phyloP scores from a whole-genome alignment of 2,797 vertebrate species.

The Poeciliopsis paucimaculata region DNA sequence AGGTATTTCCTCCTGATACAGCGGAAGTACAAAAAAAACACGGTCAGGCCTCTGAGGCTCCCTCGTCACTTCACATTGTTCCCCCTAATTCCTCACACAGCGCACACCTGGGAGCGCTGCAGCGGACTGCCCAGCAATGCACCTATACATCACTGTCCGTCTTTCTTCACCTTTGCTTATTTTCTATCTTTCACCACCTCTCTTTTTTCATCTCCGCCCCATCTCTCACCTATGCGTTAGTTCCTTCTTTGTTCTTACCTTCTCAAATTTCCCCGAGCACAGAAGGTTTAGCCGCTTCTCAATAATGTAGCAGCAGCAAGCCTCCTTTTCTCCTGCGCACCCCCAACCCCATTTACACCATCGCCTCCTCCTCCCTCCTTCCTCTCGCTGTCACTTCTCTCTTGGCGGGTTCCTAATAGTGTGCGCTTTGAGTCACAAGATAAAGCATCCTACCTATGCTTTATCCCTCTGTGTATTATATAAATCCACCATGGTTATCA shows the following conservation, averaged over 20 bases:
- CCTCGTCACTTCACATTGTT: slow-evolving; percentile 66
- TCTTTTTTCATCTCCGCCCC: slow-evolving; percentile 39
- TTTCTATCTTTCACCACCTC: slow-evolving; percentile 48
- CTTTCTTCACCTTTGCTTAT: slow-evolving; percentile 12
- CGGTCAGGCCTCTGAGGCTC: slow-evolving; percentile 50
- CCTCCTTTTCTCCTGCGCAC: slow-evolving; percentile 32
- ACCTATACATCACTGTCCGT: slow-evolving; percentile 61
- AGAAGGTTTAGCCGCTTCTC: slow-evolving; percentile 49
- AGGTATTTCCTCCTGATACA: slow-evolving; percentile 43
- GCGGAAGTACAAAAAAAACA: slow-evolving; percentile 43
- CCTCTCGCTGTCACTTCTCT: slow-evolving; percentile 45
- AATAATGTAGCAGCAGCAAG: slow-evolving; percentile 58
- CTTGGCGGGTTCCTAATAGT: slow-evolving; percentile 40
- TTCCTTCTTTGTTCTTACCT: slow-evolving; percentile 31
- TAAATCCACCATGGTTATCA: slow-evolving; percentile 64
- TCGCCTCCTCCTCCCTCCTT: not conserved
- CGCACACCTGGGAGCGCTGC: slow-evolving; percentile 50
- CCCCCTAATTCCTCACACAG: slow-evolving; percentile 62
- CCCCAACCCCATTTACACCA: not conserved
- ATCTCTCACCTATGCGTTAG: slow-evolving; percentile 30
- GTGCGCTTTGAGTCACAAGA: slow-evolving; percentile 57
- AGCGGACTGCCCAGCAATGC: slow-evolving; percentile 33
- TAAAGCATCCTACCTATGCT: slow-evolving; percentile 54
- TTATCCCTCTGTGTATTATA: slow-evolving; percentile 65
- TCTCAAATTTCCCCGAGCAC: slow-evolving; percentile 54